A percentile compares a stretch with the other conserved stretches of the same genome.
Evolutionary conservation across 2,113 vertebrate genomes (phyloP).

Genomic region (Acanthochromis polyacanthus): DNA sequence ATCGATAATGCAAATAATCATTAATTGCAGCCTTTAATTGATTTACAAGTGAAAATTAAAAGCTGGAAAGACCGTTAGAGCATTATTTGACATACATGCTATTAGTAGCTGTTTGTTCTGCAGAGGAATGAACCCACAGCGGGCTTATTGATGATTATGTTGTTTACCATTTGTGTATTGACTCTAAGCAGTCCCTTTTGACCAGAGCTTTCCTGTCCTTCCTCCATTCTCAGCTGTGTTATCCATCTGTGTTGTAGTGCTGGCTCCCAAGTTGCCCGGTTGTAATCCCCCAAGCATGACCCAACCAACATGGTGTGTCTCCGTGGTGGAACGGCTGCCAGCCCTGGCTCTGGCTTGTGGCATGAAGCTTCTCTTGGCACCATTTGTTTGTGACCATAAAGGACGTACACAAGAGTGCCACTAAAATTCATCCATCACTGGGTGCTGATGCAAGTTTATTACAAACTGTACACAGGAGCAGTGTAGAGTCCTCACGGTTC

Average conservation of each 20-base stretch:
- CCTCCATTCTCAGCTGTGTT: slow-evolving; percentile 49
- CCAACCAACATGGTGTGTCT: slow-evolving; percentile 57
- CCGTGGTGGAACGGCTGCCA: slow-evolving; percentile 63
- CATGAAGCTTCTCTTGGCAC: slow-evolving; percentile 73
- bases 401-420: slow-evolving; percentile 28
- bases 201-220: slow-evolving; percentile 43
- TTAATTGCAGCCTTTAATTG: neutral
- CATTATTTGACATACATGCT: neutral
- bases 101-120: neutral
- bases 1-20: slow-evolving; percentile 2
- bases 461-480: slow-evolving; percentile 12
- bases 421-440: slow-evolving; percentile 55
- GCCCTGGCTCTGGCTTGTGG: slow-evolving; percentile 60
- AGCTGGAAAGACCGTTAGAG: neutral
- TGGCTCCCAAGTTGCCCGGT: slow-evolving; percentile 68
- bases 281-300: slow-evolving; percentile 77
- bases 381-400: slow-evolving; percentile 60
- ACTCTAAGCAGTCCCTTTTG: slow-evolving; percentile 27
- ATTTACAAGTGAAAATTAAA: slow-evolving; percentile 14
- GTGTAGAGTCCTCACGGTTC: neutral
- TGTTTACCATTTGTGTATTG: slow-evolving; percentile 3
- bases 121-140: slow-evolving; percentile 4
- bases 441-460: slow-evolving; percentile 28
- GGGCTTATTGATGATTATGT: neutral
- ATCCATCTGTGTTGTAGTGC: slow-evolving; percentile 64